Conservation (phyloP, 1,140 invertebrate species). For the Drosophila ercepeae region DNA sequence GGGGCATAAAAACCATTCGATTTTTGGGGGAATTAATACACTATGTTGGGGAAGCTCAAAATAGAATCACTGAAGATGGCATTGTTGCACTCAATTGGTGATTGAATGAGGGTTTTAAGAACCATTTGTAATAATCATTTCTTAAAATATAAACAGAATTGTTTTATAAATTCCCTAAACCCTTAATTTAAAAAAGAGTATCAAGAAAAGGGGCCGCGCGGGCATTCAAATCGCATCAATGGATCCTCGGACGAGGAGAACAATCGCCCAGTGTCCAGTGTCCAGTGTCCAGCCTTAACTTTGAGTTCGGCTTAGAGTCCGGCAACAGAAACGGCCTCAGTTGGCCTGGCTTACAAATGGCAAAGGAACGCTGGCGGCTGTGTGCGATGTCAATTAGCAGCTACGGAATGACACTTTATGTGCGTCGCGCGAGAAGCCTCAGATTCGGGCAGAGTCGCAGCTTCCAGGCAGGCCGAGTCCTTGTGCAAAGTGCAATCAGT, state of each 20-base stretch:
- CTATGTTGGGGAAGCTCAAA: no score
- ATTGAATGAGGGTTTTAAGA: no score
- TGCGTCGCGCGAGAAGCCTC: slow-evolving; percentile 71
- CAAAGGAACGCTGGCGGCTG: slow-evolving; percentile 52
- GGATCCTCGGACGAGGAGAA: slow-evolving; percentile 56
- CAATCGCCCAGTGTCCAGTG: slow-evolving; percentile 48
- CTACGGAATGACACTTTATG: slow-evolving; percentile 83
- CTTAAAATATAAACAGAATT: no score
- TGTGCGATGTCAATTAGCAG: slow-evolving; percentile 83
- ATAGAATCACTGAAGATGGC: no score
- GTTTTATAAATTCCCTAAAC: not conserved
- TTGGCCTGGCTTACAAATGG: slow-evolving; percentile 21
- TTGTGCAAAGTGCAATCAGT: slow-evolving; percentile 80
- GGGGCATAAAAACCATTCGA: no score
- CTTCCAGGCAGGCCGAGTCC: slow-evolving; percentile 37
- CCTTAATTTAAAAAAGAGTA: slow-evolving; percentile 28
- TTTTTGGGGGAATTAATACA: slow-evolving; percentile 24
- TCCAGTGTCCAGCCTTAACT: not conserved
- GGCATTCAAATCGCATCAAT: slow-evolving; percentile 78
- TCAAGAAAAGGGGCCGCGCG: slow-evolving; percentile 58
- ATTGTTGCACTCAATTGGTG: no score
- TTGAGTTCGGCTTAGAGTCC: slow-evolving; percentile 4
- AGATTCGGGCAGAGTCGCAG: slow-evolving; percentile 8
- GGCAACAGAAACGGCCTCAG: slow-evolving; percentile 15
- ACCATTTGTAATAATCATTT: no score